Evolutionary conservation across 2,113 vertebrate genomes (phyloP).

Genomic region (Tautogolabrus adspersus): DNA sequence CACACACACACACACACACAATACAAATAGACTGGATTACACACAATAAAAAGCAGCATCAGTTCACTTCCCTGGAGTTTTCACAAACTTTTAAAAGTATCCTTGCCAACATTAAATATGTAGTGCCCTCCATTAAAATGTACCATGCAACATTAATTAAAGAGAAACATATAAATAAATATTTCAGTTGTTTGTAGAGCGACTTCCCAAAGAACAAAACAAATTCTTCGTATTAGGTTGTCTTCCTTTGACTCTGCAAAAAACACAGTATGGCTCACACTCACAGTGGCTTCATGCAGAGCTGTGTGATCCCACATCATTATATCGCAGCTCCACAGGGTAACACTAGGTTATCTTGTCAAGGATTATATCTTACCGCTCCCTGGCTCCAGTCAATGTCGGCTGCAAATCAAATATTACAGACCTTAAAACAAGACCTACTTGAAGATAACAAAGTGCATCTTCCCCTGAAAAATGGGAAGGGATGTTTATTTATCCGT

Average conservation of each 20-base stretch:
- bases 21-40: background rate
- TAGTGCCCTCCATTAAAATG: conserved; percentile 44
- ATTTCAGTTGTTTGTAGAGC: conserved; percentile 59
- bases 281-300: conserved; percentile 37
- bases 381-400: conserved; percentile 23
- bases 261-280: conserved; percentile 32
- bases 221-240: conserved; percentile 9
- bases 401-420: conserved; percentile 47
- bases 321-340: conserved; percentile 39
- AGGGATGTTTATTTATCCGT: conserved; percentile 43
- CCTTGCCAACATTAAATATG: conserved; percentile 52
- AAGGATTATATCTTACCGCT: conserved; percentile 33
- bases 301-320: conserved; percentile 60
- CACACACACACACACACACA: background rate
- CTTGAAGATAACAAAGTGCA: conserved; percentile 14
- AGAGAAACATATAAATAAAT: conserved; percentile 35
- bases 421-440: conserved; percentile 33
- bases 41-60: background rate
- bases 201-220: conserved; percentile 34
- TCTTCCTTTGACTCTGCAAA: conserved; percentile 43
- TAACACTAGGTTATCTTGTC: conserved; percentile 32
- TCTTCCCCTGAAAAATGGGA: conserved; percentile 19
- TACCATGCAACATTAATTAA: conserved; percentile 62
- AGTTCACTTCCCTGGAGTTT: background rate
- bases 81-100: conserved; percentile 16